Evolutionary conservation across 92 coral and sea anemone species (phyloP).

Genomic region (Parazoanthus atlanticus): DNA sequence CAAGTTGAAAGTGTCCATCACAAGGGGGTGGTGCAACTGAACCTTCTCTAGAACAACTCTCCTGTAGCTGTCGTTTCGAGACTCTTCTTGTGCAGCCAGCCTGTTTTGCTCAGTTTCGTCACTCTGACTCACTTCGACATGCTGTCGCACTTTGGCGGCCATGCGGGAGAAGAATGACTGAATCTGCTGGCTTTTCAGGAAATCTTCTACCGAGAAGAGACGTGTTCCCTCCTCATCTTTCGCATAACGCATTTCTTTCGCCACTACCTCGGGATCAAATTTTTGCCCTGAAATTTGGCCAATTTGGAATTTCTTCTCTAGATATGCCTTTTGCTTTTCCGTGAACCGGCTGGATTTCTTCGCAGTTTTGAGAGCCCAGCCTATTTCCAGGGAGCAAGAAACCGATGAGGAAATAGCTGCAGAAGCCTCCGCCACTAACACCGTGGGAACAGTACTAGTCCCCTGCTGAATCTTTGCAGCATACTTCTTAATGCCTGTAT

Average conservation of each 20-base stretch:
- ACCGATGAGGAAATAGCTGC: too few species aligned
- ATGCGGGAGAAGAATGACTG: not conserved
- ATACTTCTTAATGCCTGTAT: conserved; percentile 20
- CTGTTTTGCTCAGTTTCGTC: not conserved
- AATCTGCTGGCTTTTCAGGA: conserved; percentile 13
- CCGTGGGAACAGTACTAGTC: not conserved
- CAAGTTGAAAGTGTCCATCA: not conserved
- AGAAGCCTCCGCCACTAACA: not conserved
- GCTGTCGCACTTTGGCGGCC: not conserved
- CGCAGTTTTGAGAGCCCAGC: too few species aligned
- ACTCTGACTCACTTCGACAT: too few species aligned
- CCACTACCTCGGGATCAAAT: not conserved
- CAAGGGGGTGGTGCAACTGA: not conserved
- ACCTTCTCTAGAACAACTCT: not conserved
- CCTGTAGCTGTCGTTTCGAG: not conserved
- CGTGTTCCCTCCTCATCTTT: conserved; percentile 31
- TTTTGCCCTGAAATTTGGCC: too few species aligned
- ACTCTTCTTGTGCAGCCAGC: not conserved
- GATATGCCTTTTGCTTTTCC: too few species aligned
- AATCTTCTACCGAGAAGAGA: conserved; percentile 39
- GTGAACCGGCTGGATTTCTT: too few species aligned
- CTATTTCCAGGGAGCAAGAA: too few species aligned
- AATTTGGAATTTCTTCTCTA: too few species aligned
- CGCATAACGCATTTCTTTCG: conserved; percentile 45
- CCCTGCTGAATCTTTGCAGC: conserved; percentile 22